Base-by-base conservation (phyloP, 37 sponge, comb jelly and placozoan species). In the Dysidea cf. avara region DNA sequence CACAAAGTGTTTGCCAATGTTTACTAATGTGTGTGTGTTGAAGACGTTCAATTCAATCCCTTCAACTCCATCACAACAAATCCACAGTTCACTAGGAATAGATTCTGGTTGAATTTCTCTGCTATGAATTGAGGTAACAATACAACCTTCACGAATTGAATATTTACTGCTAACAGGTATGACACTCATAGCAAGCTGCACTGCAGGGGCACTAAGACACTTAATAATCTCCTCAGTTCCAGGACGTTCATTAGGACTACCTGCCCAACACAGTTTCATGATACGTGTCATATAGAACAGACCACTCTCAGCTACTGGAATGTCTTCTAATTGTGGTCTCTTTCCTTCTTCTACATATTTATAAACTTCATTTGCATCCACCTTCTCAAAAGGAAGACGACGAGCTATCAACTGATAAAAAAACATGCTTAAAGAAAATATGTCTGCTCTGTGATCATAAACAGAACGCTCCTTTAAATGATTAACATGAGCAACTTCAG, bases 321-420 rank as follows among this genome's bases (percentile, higher is more conserved):
- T 63, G 47, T 90, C 91, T 34, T 47, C 32, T 1, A 85, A 54
- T 17, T 39, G 56, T 21, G 91, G 91, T 17, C 77, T 56, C 35
- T 78, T 77, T n/a, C 69, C 74, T 21, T 29, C n/a, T 18, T 74
- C 55, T 12, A 90, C 71, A 30, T 81, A 69, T 30, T 38, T 9
- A 26, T 85, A 46, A 9, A 90, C 76, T 30, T 66, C 60, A 46
- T 76, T 88, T 17, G 94, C 89, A 12, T 80, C 38, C 5, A 60
- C 21, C 89, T 38, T 17, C 85, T 73, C 0, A 86, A 72, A 20
- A 92, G 62, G 70, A 92, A n/a, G n/a, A n/a, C n/a, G n/a, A n/a
- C n/a, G n/a, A n/a, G n/a, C n/a, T n/a, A n/a, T n/a, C n/a, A n/a
- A 69, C 47, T 92, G 85, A 58, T 92, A 92, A 30, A 92, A 77